phyloP scores from a whole-genome alignment of 2,113 vertebrate genomes.

The Ciconia boyciana region DNA sequence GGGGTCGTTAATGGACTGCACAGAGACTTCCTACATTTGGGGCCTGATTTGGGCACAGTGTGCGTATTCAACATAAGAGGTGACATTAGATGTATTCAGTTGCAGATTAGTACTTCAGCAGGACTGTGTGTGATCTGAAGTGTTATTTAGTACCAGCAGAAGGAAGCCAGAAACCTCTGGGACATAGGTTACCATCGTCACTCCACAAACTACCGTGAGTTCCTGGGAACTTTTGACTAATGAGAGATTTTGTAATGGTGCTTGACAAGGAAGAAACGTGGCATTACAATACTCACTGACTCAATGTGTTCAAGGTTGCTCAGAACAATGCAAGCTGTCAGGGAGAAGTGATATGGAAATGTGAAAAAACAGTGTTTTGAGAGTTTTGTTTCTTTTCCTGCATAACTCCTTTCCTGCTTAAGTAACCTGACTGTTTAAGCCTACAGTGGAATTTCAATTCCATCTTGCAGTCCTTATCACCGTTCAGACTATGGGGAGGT shows the following conservation, averaged over 20 bases:
- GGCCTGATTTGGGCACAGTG: neutral
- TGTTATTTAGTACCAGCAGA: neutral
- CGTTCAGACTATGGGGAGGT: neutral
- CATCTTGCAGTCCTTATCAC: neutral
- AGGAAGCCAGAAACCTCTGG: neutral
- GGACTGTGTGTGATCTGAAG: neutral
- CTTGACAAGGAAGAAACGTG: neutral
- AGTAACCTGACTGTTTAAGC: neutral
- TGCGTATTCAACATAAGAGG: neutral
- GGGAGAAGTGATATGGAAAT: neutral
- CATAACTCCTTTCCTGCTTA: neutral
- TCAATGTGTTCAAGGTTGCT: neutral
- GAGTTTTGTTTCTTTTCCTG: neutral
- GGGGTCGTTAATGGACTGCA: neutral
- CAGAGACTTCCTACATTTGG: neutral
- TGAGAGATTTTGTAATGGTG: neutral
- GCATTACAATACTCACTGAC: neutral
- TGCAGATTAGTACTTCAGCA: neutral
- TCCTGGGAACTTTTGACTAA: neutral
- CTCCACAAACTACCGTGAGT: neutral
- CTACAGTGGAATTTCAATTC: neutral
- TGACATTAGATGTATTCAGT: neutral
- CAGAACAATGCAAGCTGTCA: neutral
- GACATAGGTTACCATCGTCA: neutral
- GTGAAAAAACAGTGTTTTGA: neutral